phyloP scores from a whole-genome alignment of 2,113 vertebrate species.

The Microtus pennsylvanicus region DNA sequence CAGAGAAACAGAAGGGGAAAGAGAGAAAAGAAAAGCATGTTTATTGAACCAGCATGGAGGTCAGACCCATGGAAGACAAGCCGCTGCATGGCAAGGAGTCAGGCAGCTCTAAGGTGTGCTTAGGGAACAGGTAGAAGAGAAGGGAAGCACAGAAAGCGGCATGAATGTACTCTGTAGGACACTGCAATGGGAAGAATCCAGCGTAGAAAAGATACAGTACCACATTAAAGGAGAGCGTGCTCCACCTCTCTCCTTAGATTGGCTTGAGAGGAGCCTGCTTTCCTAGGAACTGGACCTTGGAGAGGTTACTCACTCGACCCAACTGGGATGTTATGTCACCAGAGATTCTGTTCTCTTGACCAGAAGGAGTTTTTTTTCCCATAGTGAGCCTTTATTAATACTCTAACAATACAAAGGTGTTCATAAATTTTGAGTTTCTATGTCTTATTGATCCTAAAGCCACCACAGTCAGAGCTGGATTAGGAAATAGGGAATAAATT shows the following conservation, averaged over 20 bases:
- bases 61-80: background rate
- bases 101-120: background rate
- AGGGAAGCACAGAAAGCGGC: background rate
- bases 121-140: background rate
- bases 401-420: background rate
- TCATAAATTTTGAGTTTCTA: background rate
- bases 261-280: background rate
- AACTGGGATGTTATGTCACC: background rate
- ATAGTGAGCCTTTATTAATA: background rate
- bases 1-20: background rate
- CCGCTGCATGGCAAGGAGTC: rapidly evolving
- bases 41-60: background rate
- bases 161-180: background rate
- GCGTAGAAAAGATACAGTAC: background rate
- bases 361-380: background rate
- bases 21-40: background rate
- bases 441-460: background rate
- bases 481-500: background rate
- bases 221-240: background rate
- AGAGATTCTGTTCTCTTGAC: background rate
- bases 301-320: background rate
- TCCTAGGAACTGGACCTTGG: background rate
- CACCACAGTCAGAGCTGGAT: background rate
- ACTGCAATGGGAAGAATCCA: background rate
- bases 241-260: background rate